Conservation (phyloP, 2,888 invertebrate species). For the Pelosia muscerda region DNA sequence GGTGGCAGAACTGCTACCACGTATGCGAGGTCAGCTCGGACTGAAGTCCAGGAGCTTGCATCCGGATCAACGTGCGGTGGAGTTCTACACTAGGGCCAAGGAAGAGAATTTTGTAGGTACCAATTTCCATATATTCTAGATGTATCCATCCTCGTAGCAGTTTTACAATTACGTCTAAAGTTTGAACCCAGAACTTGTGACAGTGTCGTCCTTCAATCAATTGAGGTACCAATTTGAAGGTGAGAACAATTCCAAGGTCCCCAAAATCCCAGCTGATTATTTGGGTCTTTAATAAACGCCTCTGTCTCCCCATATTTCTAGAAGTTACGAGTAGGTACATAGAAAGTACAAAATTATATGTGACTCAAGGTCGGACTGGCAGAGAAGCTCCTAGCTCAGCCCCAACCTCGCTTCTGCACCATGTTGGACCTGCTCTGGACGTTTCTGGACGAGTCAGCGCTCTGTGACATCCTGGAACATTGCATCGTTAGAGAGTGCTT, state of each 20-base stretch:
- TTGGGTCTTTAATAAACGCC: too few species aligned
- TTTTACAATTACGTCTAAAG: too few species aligned
- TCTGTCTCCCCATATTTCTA: too few species aligned
- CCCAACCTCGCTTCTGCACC: conserved; percentile 68
- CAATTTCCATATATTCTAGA: neutral
- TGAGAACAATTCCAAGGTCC: too few species aligned
- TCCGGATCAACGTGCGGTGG: conserved; percentile 58
- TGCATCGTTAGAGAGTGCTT: conserved; percentile 88
- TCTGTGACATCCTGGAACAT: conserved; percentile 88
- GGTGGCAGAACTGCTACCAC: conserved; percentile 89
- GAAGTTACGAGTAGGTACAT: too few species aligned
- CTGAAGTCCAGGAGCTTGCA: conserved; percentile 60
- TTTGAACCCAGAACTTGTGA: too few species aligned
- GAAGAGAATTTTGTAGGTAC: conserved; percentile 72
- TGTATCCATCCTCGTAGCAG: too few species aligned
- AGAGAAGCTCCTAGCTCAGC: conserved; percentile 63
- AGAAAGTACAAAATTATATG: neutral
- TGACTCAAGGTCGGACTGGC: conserved; percentile 63
- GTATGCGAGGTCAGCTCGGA: conserved; percentile 75
- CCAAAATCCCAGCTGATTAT: too few species aligned
- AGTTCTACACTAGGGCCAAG: conserved; percentile 62
- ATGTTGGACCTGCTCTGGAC: conserved; percentile 89
- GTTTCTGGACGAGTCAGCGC: conserved; percentile 88
- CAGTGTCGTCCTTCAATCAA: too few species aligned
- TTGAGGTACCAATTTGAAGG: too few species aligned